Evolutionary conservation across 1,140 invertebrate species (phyloP).

Genomic region (Eriosoma lanigerum): DNA sequence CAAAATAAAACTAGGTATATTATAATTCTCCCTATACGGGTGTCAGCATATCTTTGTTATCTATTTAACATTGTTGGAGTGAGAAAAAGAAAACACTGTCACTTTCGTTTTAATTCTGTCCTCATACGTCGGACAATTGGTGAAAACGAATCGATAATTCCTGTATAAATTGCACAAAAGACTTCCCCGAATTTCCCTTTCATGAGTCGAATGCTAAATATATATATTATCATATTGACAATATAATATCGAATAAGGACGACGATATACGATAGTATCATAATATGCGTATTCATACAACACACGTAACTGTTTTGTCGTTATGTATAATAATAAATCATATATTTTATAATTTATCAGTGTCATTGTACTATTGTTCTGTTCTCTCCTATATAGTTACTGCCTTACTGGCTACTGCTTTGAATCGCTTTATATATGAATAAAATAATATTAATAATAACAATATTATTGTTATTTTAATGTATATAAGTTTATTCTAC

Average conservation of each 20-base stretch:
- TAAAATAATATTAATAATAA: too few species aligned
- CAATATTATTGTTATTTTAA: too few species aligned
- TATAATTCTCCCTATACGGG: not conserved
- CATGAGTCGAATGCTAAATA: constrained; percentile 23
- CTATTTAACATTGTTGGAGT: not conserved
- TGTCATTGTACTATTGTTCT: too few species aligned
- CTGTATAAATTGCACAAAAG: not conserved
- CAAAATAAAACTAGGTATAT: not conserved
- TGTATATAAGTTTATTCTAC: too few species aligned
- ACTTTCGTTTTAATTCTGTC: constrained; percentile 39
- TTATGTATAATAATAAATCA: not conserved
- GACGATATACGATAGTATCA: not conserved
- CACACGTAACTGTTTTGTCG: not conserved
- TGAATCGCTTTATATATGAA: too few species aligned
- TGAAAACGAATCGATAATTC: constrained; percentile 45
- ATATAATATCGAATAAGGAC: constrained; percentile 11
- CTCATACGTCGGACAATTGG: constrained; percentile 20
- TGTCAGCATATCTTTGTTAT: not conserved
- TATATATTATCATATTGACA: not conserved
- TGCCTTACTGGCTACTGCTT: too few species aligned
- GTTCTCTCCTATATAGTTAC: too few species aligned
- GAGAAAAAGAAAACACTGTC: constrained; percentile 11
- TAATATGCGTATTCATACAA: not conserved
- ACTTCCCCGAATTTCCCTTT: constrained; percentile 32
- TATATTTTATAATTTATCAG: too few species aligned